Evolutionary conservation across 2,888 invertebrate species (phyloP), one percentile per base, ranked within the genome.

Genomic region (Stenotaenia linearis): DNA sequence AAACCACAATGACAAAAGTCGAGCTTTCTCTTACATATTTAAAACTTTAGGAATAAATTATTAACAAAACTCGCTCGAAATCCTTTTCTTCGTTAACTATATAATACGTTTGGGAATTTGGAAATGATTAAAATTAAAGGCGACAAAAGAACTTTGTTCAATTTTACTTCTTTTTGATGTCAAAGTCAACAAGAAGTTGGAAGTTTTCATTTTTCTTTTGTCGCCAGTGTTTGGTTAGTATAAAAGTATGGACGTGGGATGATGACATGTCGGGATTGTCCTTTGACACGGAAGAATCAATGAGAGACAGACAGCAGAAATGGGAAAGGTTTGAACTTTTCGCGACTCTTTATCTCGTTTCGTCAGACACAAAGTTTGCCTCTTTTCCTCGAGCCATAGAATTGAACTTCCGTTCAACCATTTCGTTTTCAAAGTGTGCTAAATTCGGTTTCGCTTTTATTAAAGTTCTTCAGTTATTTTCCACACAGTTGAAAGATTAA

Each of bases 241-340:
- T 15, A 69, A 69, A 69, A 69, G 69, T 69, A 12, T 69, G 69
- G 69, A 69, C 69, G 23, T 28, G 50, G 50, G 21, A 69, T 61
- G 61, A 61, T 69, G 69, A 69, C 69, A 69, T 28, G 23, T 69
- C 69, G 10, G 56, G 28, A 23, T 69, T 69, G 69, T 69, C 69
- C 69, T 69, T 69, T 69, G 69, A 69, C 69, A 69, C 69, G 69
- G 69, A 69, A 69, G 69, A 69, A 69, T 28, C 69, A 69, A 69
- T 69, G 69, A 69, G 69, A 50, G 18, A 7, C 50, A 50, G 50
- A 18, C 50, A 50, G 50, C 21, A 18, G 50, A 21, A 50, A 50
- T 50, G 50, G 69, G 69, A 56, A 56, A 69, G 28, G 23, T 25
- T 25, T 69, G 69, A 28, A 69, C 25, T 69, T 69, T 69, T 69